A percentile compares a stretch with the other conserved stretches of the same genome.
These are phyloP conservation scores for Tamandua tetradactyla DNA, from an alignment of 2,797 vertebrate species.

Conservation along the genomic window DNA sequence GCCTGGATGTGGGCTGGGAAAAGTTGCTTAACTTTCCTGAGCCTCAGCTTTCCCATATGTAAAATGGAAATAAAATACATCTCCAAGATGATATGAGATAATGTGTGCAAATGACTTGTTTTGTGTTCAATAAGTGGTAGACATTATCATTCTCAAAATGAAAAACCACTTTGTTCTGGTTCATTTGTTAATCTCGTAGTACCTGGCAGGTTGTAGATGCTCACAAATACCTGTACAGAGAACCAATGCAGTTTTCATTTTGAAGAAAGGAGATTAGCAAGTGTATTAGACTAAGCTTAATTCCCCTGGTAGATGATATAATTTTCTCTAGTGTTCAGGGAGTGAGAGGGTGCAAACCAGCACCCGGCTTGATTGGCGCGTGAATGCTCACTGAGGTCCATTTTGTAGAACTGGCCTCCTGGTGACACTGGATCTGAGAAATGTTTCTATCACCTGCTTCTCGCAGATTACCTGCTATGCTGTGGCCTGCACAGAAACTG, in stretches of 20 bases:
- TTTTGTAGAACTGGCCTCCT: not conserved
- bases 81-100: not conserved
- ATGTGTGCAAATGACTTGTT: not conserved
- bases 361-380: not conserved
- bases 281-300: not conserved
- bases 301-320: constrained; percentile 26
- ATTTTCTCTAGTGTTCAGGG: constrained; percentile 3
- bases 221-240: constrained; percentile 11
- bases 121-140: not conserved
- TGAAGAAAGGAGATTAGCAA: not conserved
- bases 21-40: not conserved
- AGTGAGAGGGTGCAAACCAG: not conserved
- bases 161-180: not conserved
- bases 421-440: not conserved
- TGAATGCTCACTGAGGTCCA: not conserved
- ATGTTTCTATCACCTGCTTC: not conserved
- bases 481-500: constrained; percentile 89
- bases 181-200: not conserved
- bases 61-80: not conserved
- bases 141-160: not conserved
- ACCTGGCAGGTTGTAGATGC: not conserved
- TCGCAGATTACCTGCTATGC: constrained; percentile 89
- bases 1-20: not conserved
- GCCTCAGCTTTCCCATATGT: constrained; percentile 10
- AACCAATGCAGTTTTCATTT: constrained; percentile 29